A percentile compares a stretch with the other conserved stretches of the same genome.
Conservation (phyloP, 2,113 vertebrate genomes). For the Columbina picui region DNA sequence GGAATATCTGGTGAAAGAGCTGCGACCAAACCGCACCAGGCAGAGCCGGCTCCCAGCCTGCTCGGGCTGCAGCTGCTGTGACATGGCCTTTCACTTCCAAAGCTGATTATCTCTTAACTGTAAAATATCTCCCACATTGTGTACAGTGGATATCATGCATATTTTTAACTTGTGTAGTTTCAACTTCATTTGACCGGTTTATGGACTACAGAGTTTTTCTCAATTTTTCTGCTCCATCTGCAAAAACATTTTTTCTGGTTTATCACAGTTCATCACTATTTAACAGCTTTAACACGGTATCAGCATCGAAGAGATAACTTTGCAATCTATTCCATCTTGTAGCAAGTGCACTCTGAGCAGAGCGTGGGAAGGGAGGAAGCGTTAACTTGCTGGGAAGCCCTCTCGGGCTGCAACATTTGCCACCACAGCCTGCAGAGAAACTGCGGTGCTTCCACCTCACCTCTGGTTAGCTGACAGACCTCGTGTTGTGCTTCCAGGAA, state of each 20-base stretch:
- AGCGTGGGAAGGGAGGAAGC: not conserved
- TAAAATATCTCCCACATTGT: not conserved
- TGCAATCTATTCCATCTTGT: not conserved
- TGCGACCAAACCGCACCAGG: not conserved
- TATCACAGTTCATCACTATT: not conserved
- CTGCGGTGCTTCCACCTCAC: not conserved
- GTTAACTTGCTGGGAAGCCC: not conserved
- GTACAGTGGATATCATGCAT: not conserved
- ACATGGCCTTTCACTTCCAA: not conserved
- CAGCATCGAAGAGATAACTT: not conserved
- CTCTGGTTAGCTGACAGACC: not conserved
- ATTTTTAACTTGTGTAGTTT: not conserved
- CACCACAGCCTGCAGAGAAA: not conserved
- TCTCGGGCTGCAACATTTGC: not conserved
- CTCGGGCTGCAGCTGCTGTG: not conserved
- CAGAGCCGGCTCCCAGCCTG: not conserved
- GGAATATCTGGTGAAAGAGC: not conserved
- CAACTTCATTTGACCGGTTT: not conserved
- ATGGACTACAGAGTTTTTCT: not conserved
- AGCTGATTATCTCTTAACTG: not conserved
- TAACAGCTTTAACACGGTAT: not conserved
- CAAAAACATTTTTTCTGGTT: not conserved
- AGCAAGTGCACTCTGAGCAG: not conserved
- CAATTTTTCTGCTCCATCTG: not conserved
- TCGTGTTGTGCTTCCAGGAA: not conserved